Evolutionary conservation across 2,113 vertebrate genomes (phyloP), one percentile per base, ranked within the genome.

Genomic region (Pelvicachromis taeniatus): DNA sequence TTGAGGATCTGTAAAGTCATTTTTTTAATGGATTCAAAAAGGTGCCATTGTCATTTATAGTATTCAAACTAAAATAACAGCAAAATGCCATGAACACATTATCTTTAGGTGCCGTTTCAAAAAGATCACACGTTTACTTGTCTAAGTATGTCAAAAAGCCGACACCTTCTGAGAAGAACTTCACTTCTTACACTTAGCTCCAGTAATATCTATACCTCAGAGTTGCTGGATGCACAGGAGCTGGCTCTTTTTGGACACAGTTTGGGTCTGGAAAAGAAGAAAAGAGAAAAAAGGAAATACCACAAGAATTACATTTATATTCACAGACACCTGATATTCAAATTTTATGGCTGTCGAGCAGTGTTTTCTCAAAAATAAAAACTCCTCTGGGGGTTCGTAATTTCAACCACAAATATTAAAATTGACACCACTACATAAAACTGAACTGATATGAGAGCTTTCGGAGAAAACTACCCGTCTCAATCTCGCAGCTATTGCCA

Each of bases 201-300:
- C 8, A 26, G 56, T 19, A 10, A 53, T 58, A 31, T 81, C 6
- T 88, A 90, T 96, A 97, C 96, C 96, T 96, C 96, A 26, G 94
- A 94, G 90, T 83, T 93, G 90, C 90, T 94, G 86, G 96, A 95
- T 21, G 94, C 86, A 29, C 94, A 93, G 89, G 94, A 90, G 84
- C 77, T 92, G 77, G 90, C 89, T 94, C 93, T 93, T 92, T 96
- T 96, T 8, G 81, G 92, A 91, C 95, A 96, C 59, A 96, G 90
- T 92, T 95, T 96, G 56, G 94, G 94, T 90, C 96, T 97, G 95
- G n/a, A 92, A 95, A 90, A 94, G 90, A 92, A 82, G 86, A 88
- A 93, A 35, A 29, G 4, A 29, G 4, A 56, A 58, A 8, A 59
- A 91, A 93, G 80, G 87, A 89, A 93, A 38, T 29, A 85, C 45